phyloP scores from a whole-genome alignment of 2,113 vertebrate genomes.

The Syrmaticus mikado region DNA sequence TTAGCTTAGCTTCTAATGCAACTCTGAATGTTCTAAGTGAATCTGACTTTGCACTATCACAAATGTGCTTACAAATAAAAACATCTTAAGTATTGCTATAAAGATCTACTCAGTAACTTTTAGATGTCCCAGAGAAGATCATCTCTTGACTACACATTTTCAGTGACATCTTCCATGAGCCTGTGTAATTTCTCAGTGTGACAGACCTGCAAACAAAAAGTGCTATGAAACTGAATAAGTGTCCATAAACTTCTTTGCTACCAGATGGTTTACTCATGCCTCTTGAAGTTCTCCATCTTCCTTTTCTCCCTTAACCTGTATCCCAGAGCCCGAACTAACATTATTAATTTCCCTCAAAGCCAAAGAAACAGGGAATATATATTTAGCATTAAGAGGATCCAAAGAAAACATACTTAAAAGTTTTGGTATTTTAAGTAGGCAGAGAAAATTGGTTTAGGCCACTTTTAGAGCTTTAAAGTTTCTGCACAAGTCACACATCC shows the following conservation, averaged over 20 bases:
- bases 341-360: neutral
- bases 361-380: neutral
- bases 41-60: neutral
- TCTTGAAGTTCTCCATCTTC: neutral
- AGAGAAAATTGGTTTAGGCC: neutral
- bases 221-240: neutral
- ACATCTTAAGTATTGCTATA: neutral
- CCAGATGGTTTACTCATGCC: neutral
- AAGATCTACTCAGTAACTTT: neutral
- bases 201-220: neutral
- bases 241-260: neutral
- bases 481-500: neutral
- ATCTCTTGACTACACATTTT: neutral
- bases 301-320: neutral
- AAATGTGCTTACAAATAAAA: neutral
- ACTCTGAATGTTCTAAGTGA: neutral
- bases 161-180: neutral
- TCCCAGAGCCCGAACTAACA: neutral
- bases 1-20: neutral
- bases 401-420: neutral
- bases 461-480: neutral
- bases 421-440: neutral
- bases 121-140: neutral
- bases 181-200: neutral
- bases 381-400: neutral